Conservation (phyloP, 2,888 invertebrate species). For the Dolichopus griseipennis region DNA sequence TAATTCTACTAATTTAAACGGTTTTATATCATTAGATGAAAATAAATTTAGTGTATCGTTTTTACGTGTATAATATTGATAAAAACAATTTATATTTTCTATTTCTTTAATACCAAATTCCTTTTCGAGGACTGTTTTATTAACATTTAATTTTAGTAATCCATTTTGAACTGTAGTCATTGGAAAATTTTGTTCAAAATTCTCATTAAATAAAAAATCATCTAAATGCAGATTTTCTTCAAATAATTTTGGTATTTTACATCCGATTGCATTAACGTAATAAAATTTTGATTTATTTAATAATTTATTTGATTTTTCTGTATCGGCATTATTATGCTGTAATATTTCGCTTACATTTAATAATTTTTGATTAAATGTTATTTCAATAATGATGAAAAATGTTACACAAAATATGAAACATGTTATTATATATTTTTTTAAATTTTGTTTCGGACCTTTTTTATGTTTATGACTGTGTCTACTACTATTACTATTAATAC, state of each 20-base stretch:
- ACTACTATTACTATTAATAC: background rate
- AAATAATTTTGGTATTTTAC: conserved; percentile 1
- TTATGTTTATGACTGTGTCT: background rate
- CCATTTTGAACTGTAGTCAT: background rate
- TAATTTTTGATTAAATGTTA: conserved; percentile 6
- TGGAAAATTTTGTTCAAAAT: background rate
- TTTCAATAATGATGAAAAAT: background rate
- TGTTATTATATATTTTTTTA: conserved; percentile 1
- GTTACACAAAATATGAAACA: conserved; percentile 3
- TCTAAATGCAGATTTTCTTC: conserved; percentile 1
- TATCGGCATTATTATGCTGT: background rate
- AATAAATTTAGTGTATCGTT: conserved; percentile 24
- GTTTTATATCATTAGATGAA: background rate
- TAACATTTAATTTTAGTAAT: background rate
- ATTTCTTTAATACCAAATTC: conserved; percentile 26
- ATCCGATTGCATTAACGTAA: background rate
- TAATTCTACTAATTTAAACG: background rate
- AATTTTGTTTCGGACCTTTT: background rate
- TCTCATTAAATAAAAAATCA: background rate
- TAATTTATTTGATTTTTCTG: background rate
- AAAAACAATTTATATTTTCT: conserved; percentile 31
- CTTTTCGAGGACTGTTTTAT: background rate
- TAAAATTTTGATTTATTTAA: background rate
- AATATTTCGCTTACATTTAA: background rate
- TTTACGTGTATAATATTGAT: conserved; percentile 30